Percentiles rank a stretch among this genome's conserved stretches.
phyloP scores from a whole-genome alignment of 2,888 invertebrate genomes.

The Azorinus chamasolen region DNA sequence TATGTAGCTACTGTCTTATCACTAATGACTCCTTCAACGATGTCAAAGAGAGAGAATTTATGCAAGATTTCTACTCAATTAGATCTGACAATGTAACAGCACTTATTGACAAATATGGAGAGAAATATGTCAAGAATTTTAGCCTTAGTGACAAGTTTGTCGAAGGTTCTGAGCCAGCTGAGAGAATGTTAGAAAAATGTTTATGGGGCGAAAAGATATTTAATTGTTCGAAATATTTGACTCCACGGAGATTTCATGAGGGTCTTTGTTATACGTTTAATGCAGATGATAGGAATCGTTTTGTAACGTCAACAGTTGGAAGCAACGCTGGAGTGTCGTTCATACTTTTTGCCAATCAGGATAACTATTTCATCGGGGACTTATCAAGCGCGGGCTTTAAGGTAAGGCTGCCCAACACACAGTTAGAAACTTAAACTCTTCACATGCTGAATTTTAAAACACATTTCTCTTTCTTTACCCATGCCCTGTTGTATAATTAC shows the following conservation, averaged over 20 bases:
- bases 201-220: neutral
- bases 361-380: too few relatives aligned
- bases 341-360: constrained; percentile 2
- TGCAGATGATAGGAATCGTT: neutral
- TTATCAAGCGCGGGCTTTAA: too few relatives aligned
- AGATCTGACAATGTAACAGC: neutral
- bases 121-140: neutral
- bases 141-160: neutral
- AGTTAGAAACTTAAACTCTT: too few relatives aligned
- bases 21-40: neutral
- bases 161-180: neutral
- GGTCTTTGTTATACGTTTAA: constrained; percentile 25
- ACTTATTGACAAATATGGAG: neutral
- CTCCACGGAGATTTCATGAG: neutral
- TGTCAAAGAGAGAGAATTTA: neutral
- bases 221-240: neutral
- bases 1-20: constrained; percentile 11
- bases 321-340: constrained; percentile 11
- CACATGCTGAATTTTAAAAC: too few relatives aligned
- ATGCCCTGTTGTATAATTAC: too few relatives aligned
- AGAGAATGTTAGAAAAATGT: neutral
- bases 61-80: neutral
- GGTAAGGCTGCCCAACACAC: too few relatives aligned
- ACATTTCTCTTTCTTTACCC: too few relatives aligned
- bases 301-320: constrained; percentile 6